phyloP scores from a whole-genome alignment of 2,888 invertebrate species.

The Cinara cedri region DNA sequence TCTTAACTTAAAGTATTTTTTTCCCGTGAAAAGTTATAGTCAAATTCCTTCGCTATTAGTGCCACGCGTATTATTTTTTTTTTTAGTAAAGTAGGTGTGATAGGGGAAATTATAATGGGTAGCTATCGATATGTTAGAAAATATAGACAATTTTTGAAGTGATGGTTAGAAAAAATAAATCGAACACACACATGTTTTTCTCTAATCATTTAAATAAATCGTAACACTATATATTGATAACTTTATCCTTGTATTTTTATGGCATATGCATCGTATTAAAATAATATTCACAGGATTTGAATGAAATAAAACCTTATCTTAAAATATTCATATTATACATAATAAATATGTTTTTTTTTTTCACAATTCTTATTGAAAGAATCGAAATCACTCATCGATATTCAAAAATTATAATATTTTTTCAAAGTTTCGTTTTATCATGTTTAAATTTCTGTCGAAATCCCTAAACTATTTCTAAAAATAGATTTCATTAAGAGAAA shows the following conservation, averaged over 20 bases:
- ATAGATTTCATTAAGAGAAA: neutral
- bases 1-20: too few relatives aligned
- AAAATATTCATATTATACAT: neutral
- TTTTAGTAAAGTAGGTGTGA: too few relatives aligned
- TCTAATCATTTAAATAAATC: neutral
- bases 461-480: neutral
- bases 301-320: neutral
- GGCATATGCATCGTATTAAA: neutral
- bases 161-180: constrained; percentile 6
- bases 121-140: too few relatives aligned
- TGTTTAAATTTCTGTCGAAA: neutral
- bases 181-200: neutral
- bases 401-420: neutral
- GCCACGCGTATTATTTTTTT: too few relatives aligned
- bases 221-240: neutral
- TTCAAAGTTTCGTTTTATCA: neutral
- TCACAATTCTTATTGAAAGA: neutral
- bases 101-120: too few relatives aligned
- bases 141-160: too few relatives aligned
- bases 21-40: too few relatives aligned
- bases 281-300: neutral
- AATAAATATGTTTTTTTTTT: too few relatives aligned
- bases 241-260: neutral
- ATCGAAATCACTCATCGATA: neutral
- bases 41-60: too few relatives aligned